phyloP scores from a whole-genome alignment of 2,113 vertebrate species.

The Hippoglossus stenolepis region DNA sequence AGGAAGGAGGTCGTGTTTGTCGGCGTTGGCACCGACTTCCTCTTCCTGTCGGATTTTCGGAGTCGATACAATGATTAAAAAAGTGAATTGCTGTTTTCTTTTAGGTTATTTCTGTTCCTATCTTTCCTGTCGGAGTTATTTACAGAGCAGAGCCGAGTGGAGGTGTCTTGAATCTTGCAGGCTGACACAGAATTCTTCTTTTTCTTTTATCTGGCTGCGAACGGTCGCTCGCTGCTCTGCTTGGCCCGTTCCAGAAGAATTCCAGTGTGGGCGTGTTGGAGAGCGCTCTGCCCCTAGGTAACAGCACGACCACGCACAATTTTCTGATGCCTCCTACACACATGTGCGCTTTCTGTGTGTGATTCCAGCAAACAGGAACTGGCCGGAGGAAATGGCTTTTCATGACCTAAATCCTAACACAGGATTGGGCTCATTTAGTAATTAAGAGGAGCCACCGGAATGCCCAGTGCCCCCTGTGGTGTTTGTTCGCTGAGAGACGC shows the following conservation, averaged over 20 bases:
- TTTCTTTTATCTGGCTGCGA: constrained; percentile 14
- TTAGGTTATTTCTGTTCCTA: constrained; percentile 36
- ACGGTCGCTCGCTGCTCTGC: constrained; percentile 47
- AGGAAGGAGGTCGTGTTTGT: constrained; percentile 38
- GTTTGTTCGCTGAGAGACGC: constrained; percentile 48
- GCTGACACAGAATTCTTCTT: constrained; percentile 31
- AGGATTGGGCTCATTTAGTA: constrained; percentile 77
- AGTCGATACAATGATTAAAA: constrained; percentile 35
- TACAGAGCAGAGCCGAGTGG: constrained; percentile 41
- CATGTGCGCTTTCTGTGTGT: constrained; percentile 57
- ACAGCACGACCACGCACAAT: constrained; percentile 56
- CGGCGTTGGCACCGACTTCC: constrained; percentile 32
- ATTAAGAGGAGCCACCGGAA: constrained; percentile 76
- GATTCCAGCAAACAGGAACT: constrained; percentile 78
- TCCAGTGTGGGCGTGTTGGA: constrained; percentile 65
- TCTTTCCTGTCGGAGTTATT: constrained; percentile 63
- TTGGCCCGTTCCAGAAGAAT: constrained; percentile 64
- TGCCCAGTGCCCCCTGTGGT: constrained; percentile 47
- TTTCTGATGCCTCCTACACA: constrained; percentile 67
- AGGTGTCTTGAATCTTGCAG: constrained; percentile 30
- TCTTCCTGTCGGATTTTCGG: constrained; percentile 53
- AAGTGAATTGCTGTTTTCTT: constrained; percentile 36
- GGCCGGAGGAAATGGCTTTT: constrained; percentile 76
- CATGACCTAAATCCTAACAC: constrained; percentile 77
- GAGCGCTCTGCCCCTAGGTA: constrained; percentile 67